phyloP scores from a whole-genome alignment of 2,113 vertebrate genomes.

The Trogon melanurus region DNA sequence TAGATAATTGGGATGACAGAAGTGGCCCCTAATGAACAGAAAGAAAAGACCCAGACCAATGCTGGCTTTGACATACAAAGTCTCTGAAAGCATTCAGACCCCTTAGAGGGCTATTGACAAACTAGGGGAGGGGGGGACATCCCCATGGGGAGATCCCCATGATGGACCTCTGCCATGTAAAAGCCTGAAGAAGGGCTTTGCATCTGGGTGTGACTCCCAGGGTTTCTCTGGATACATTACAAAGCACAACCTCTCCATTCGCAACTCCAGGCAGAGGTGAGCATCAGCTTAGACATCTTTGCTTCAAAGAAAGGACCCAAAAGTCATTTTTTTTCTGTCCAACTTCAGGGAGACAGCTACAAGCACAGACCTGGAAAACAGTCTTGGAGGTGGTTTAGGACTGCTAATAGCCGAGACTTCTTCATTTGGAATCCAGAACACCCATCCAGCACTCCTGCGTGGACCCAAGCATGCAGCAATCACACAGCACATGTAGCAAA shows the following conservation, averaged over 20 bases:
- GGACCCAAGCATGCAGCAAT: too few species aligned
- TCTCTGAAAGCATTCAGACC: neutral
- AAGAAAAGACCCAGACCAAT: neutral
- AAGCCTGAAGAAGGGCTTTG: neutral
- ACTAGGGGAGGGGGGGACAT: too few species aligned
- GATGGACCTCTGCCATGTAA: rapidly evolving
- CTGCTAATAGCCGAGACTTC: neutral
- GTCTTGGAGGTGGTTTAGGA: neutral
- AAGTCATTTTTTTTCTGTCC: neutral
- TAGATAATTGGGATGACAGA: neutral
- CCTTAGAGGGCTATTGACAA: neutral
- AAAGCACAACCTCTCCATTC: rapidly evolving
- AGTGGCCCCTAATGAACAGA: neutral
- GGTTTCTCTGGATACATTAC: neutral
- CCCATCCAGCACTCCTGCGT: rapidly evolving
- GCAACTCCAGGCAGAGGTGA: neutral
- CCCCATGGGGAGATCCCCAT: too few species aligned
- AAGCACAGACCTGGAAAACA: neutral
- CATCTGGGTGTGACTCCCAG: neutral
- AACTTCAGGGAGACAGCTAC: neutral
- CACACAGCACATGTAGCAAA: rapidly evolving
- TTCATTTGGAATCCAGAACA: neutral
- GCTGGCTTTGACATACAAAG: neutral
- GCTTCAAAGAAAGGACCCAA: neutral
- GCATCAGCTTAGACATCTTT: neutral